Evolutionary conservation across 2,113 vertebrate genomes (phyloP).

Genomic region (Upupa epops): DNA sequence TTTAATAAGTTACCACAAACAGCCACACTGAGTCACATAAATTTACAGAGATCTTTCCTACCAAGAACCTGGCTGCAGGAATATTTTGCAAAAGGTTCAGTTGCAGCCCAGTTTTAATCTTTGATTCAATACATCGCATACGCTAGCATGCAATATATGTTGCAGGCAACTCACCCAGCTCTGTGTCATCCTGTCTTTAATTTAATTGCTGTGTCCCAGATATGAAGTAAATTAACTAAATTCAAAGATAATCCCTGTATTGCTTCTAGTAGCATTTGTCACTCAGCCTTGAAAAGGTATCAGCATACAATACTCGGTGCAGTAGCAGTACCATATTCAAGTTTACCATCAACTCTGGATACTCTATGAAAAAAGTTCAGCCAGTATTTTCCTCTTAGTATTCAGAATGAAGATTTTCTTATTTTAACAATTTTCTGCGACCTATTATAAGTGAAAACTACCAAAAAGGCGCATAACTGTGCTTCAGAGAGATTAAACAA

Average conservation of each 20-base stretch:
- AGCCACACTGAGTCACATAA: not conserved
- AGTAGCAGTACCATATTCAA: not conserved
- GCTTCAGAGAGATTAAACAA: not conserved
- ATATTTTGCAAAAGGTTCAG: not conserved
- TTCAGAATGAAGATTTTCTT: not conserved
- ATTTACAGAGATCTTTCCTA: not conserved
- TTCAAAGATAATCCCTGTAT: not conserved
- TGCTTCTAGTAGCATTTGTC: not conserved
- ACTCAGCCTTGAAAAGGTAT: not conserved
- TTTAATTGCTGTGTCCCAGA: not conserved
- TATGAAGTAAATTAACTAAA: not conserved
- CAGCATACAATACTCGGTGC: not conserved
- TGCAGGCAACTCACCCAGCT: not conserved
- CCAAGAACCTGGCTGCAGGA: not conserved
- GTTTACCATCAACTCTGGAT: not conserved
- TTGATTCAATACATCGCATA: not conserved
- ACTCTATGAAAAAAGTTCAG: not conserved
- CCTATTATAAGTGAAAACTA: not conserved
- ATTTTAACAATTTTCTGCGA: not conserved
- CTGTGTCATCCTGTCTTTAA: not conserved
- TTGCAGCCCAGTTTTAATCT: not conserved
- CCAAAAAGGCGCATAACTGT: not conserved
- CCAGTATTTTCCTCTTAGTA: not conserved
- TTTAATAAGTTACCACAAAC: not conserved
- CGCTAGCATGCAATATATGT: not conserved